These are phyloP conservation scores for Lamprologus speciosus DNA, from an alignment of 2,113 vertebrate species.

Conservation along the genomic window DNA sequence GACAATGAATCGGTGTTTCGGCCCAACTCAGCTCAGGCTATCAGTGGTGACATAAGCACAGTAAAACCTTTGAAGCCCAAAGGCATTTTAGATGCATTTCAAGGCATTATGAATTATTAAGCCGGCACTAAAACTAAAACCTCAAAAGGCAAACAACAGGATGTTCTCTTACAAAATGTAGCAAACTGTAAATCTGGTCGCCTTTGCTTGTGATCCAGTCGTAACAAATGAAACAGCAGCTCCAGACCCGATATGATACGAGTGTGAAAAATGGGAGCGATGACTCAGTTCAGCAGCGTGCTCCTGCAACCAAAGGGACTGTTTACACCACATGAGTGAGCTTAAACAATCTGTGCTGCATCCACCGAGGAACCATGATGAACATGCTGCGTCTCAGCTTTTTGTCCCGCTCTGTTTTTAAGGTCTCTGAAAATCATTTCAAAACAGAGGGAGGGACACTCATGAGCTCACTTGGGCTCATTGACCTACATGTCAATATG, in stretches of 20 bases:
- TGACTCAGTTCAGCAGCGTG: not conserved
- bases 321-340: not conserved
- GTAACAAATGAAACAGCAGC: not conserved
- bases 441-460: not conserved
- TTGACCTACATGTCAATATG: constrained; percentile 13
- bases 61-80: not conserved
- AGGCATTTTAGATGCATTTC: not conserved
- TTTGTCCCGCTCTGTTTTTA: not conserved
- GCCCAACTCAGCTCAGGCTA: not conserved
- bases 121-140: not conserved
- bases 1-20: not conserved
- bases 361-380: not conserved
- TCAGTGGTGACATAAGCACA: not conserved
- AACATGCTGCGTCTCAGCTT: not conserved
- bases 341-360: not conserved
- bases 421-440: not conserved
- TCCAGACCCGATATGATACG: not conserved
- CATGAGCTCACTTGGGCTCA: not conserved
- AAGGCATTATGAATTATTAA: constrained; percentile 9
- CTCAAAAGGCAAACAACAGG: not conserved
- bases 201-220: not conserved
- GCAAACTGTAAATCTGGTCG: not conserved
- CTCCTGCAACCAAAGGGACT: not conserved
- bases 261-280: not conserved
- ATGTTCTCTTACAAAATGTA: not conserved